phyloP scores from a whole-genome alignment of 2,113 vertebrate genomes.

The Siniperca knerii region DNA sequence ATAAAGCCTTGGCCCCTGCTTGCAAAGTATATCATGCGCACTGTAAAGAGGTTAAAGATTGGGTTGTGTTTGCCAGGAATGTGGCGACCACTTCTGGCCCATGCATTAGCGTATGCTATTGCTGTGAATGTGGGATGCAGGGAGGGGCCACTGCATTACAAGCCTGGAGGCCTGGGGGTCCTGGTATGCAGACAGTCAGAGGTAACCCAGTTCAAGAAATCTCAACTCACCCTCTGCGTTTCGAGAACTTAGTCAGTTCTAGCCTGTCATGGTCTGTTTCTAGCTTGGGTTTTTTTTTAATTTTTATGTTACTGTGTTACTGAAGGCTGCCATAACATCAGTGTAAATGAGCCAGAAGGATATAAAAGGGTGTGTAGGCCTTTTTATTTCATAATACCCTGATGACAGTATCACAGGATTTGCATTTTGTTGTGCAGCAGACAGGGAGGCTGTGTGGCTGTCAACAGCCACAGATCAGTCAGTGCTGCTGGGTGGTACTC shows the following conservation, averaged over 20 bases:
- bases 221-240: neutral
- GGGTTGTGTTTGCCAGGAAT: constrained; percentile 76
- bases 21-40: constrained; percentile 80
- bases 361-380: neutral
- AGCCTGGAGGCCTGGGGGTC: constrained; percentile 6
- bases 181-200: constrained; percentile 6
- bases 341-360: constrained; percentile 37
- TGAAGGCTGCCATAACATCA: constrained; percentile 32
- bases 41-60: constrained; percentile 84
- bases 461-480: constrained; percentile 46
- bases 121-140: constrained; percentile 44
- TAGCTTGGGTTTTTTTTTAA: neutral
- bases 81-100: constrained; percentile 65
- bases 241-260: neutral
- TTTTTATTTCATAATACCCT: constrained; percentile 26
- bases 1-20: constrained; percentile 70
- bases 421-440: constrained; percentile 38
- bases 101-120: constrained; percentile 55
- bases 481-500: constrained; percentile 3
- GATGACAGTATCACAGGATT: constrained; percentile 8
- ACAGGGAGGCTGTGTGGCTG: constrained; percentile 24
- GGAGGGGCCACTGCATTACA: constrained; percentile 38
- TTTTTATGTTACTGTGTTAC: neutral
- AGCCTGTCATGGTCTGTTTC: neutral
- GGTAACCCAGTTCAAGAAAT: constrained; percentile 18